These are phyloP conservation scores for Phataginus tricuspis DNA, from an alignment of 2,797 vertebrate species.

Conservation along the genomic window DNA sequence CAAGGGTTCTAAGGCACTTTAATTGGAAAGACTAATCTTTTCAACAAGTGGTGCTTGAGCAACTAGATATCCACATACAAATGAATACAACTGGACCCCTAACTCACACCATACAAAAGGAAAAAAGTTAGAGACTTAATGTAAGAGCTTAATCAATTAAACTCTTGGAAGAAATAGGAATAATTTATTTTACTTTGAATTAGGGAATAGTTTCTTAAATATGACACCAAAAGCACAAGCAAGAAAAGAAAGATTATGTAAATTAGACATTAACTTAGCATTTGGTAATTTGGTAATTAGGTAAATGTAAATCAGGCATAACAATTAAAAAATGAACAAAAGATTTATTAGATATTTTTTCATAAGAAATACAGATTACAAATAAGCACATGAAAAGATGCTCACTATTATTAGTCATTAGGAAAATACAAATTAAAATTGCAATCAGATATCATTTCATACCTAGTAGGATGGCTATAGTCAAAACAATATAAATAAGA, in stretches of 20 bases:
- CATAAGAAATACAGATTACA: not conserved
- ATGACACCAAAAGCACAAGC: not conserved
- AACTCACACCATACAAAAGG: not conserved
- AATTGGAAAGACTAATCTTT: not conserved
- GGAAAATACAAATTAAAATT: not conserved
- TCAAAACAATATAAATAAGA: not conserved
- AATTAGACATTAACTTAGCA: not conserved
- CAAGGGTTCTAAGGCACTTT: not conserved
- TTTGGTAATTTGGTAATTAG: not conserved
- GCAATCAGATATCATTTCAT: not conserved
- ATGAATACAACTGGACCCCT: not conserved
- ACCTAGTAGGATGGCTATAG: not conserved
- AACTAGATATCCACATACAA: not conserved
- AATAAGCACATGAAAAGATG: not conserved
- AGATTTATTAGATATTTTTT: not conserved
- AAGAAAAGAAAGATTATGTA: not conserved
- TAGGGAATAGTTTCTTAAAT: not conserved
- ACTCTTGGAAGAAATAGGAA: not conserved
- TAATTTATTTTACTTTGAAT: not conserved
- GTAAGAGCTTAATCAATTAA: not conserved
- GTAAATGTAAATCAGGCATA: not conserved
- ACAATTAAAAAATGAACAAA: not conserved
- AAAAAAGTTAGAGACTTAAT: not conserved
- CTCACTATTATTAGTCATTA: not conserved
- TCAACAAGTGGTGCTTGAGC: not conserved